phyloP scores from a whole-genome alignment of 2,797 vertebrate genomes.

The Rhynchotus rufescens region DNA sequence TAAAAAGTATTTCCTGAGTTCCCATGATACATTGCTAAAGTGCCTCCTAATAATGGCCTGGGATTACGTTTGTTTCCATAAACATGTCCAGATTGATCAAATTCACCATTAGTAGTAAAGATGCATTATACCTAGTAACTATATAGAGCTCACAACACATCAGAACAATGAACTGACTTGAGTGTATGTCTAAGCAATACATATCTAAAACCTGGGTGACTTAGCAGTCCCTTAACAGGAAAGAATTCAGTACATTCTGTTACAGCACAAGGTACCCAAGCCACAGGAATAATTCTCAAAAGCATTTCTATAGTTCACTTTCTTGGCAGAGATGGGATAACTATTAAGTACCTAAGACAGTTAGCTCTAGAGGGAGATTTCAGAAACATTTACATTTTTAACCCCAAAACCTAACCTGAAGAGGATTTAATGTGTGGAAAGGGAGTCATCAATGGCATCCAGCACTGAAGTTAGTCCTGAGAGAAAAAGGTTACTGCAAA shows the following conservation, averaged over 20 bases:
- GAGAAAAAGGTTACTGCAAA: background rate
- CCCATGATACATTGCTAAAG: background rate
- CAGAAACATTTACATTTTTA: background rate
- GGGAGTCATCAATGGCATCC: background rate
- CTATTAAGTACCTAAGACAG: background rate
- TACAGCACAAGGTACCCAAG: background rate
- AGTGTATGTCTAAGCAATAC: background rate
- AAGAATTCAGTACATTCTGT: background rate
- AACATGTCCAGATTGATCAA: background rate
- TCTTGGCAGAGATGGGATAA: background rate
- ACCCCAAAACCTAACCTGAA: background rate
- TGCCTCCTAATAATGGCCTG: background rate
- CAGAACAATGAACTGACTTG: background rate
- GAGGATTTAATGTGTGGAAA: background rate
- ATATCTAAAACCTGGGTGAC: background rate
- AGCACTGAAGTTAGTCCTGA: fast-evolving
- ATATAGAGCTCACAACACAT: background rate
- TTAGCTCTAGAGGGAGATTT: background rate
- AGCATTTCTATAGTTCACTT: background rate
- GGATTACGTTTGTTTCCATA: background rate
- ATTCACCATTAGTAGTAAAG: background rate
- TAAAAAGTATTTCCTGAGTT: background rate
- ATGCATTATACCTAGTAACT: background rate
- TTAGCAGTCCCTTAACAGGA: background rate
- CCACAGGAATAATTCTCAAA: background rate